Conservation (phyloP, 2,113 vertebrate genomes). For the Ictidomys tridecemlineatus region DNA sequence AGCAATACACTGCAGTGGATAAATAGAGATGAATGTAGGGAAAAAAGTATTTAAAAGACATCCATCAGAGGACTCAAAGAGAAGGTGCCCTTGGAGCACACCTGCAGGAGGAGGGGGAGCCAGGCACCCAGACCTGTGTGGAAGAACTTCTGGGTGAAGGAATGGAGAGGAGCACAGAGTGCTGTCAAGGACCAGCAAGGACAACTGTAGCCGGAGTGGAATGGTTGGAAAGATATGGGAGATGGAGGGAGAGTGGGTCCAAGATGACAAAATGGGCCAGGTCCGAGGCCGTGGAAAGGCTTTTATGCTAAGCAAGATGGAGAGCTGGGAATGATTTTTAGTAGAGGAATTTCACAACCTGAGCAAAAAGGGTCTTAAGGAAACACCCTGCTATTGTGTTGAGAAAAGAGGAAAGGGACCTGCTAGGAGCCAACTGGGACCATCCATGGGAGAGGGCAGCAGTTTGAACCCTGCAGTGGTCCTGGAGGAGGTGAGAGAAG, state of each 20-base stretch:
- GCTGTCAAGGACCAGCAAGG: accelerated
- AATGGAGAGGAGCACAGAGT: accelerated
- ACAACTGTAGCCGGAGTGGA: neutral
- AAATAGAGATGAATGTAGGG: neutral
- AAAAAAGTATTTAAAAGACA: neutral
- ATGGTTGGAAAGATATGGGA: no score
- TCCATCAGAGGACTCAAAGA: neutral
- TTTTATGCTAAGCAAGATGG: neutral
- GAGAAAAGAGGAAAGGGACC: neutral
- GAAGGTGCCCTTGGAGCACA: neutral
- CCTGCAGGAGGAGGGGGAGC: neutral
- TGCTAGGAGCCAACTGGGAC: neutral
- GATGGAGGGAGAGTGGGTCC: accelerated
- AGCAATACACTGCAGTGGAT: neutral
- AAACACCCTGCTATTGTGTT: neutral
- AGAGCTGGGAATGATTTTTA: neutral
- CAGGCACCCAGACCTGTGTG: neutral
- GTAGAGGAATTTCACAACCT: neutral
- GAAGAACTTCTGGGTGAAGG: neutral
- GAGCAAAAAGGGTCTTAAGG: neutral
- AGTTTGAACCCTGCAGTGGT: neutral
- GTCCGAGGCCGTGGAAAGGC: neutral
- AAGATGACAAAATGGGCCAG: accelerated
- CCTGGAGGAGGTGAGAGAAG: neutral
- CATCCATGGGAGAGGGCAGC: neutral